Conservation (phyloP, 2,113 vertebrate genomes). For the Abramis brama region DNA sequence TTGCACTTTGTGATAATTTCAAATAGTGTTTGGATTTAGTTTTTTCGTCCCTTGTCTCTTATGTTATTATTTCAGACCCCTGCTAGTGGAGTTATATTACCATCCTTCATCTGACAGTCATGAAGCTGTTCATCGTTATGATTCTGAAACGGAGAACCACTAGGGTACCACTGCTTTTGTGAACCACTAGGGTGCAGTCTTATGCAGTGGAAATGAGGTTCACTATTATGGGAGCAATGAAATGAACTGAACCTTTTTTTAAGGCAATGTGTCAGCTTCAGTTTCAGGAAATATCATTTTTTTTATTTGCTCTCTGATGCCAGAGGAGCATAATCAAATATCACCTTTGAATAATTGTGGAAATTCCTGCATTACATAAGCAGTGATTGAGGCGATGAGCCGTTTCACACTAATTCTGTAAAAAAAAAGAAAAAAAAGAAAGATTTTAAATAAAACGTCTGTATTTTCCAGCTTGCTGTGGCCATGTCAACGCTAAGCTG, state of each 20-base stretch:
- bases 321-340: conserved; percentile 36
- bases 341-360: conserved; percentile 17
- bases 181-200: conserved; percentile 76
- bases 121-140: neutral
- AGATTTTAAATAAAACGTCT: neutral
- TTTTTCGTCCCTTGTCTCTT: neutral
- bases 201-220: conserved; percentile 38
- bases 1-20: neutral
- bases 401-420: neutral
- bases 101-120: neutral
- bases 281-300: conserved; percentile 32
- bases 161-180: no score
- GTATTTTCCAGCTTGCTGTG: neutral
- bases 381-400: neutral
- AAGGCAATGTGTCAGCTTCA: conserved; percentile 20
- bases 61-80: neutral
- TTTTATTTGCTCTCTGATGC: conserved; percentile 29
- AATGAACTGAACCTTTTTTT: conserved; percentile 5
- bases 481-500: conserved; percentile 2
- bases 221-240: neutral
- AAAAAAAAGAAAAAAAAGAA: no score
- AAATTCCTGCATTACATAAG: neutral
- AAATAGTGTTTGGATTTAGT: neutral
- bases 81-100: neutral
- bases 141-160: neutral